A percentile compares a stretch with the other conserved stretches of the same genome.
Conservation (phyloP, 2,113 vertebrate species). For the Gopherus flavomarginatus region DNA sequence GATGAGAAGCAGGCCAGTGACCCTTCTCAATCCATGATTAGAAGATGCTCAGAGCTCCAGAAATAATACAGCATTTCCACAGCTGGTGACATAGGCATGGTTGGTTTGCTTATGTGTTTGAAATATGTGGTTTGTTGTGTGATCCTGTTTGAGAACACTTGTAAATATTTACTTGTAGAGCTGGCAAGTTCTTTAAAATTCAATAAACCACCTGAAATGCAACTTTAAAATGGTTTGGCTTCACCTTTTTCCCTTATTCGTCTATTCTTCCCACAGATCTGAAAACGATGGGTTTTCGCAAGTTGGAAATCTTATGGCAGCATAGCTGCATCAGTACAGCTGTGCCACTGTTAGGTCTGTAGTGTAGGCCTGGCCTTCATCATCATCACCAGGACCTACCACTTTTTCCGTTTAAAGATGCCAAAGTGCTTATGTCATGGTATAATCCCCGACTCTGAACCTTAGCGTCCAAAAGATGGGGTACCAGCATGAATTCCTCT, state of each 20-base stretch:
- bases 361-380: no score
- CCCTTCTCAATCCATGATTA: neutral
- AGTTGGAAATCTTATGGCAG: no score
- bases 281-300: neutral
- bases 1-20: neutral
- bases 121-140: neutral
- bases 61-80: neutral
- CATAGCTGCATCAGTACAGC: no score
- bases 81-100: neutral
- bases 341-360: no score
- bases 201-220: constrained; percentile 58
- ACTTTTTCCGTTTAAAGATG: neutral
- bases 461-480: no score
- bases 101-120: constrained; percentile 24
- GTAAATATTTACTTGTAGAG: constrained; percentile 58
- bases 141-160: no score
- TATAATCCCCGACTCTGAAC: no score
- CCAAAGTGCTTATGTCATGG: neutral
- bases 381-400: no score
- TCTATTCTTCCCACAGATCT: neutral
- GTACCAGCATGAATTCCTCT: no score
- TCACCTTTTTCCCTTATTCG: neutral
- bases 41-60: neutral
- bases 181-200: constrained; percentile 43
- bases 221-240: neutral